phyloP scores from a whole-genome alignment of 1,140 invertebrate genomes.

The Paralvinella palmiformis region DNA sequence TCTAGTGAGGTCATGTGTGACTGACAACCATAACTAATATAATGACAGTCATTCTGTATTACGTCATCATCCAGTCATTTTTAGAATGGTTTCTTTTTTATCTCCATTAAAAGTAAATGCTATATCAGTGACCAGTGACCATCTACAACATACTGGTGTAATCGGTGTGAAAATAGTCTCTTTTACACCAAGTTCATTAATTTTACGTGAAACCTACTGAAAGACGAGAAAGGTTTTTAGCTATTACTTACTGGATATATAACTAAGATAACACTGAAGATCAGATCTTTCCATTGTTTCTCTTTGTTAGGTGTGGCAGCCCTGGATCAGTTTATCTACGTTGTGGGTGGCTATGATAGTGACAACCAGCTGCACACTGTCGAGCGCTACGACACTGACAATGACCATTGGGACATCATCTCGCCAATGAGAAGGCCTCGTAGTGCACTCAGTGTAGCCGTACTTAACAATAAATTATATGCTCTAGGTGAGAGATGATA shows the following conservation, averaged over 20 bases:
- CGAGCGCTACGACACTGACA: slow-evolving; percentile 76
- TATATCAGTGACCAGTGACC: no score
- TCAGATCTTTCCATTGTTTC: not conserved
- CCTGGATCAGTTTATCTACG: slow-evolving; percentile 46
- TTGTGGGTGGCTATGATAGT: slow-evolving; percentile 70
- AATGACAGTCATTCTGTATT: no score
- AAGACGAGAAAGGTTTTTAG: no score
- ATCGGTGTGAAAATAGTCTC: no score
- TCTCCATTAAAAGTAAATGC: no score
- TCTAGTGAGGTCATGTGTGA: no score
- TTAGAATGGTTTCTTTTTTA: no score
- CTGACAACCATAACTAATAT: no score
- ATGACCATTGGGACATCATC: slow-evolving; percentile 63
- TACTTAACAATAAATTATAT: slow-evolving; percentile 80
- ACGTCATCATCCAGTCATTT: no score
- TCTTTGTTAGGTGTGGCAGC: slow-evolving; percentile 38
- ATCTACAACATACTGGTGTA: no score
- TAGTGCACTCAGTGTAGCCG: slow-evolving; percentile 79
- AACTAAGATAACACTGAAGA: no score
- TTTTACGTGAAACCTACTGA: not conserved
- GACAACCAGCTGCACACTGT: slow-evolving; percentile 70
- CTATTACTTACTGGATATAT: no score
- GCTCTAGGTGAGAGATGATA: slow-evolving; percentile 71
- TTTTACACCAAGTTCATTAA: not conserved
- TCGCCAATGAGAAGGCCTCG: slow-evolving; percentile 59